Conservation (phyloP, 2,888 invertebrate species). For the Drosophila pseudotakahashii region DNA sequence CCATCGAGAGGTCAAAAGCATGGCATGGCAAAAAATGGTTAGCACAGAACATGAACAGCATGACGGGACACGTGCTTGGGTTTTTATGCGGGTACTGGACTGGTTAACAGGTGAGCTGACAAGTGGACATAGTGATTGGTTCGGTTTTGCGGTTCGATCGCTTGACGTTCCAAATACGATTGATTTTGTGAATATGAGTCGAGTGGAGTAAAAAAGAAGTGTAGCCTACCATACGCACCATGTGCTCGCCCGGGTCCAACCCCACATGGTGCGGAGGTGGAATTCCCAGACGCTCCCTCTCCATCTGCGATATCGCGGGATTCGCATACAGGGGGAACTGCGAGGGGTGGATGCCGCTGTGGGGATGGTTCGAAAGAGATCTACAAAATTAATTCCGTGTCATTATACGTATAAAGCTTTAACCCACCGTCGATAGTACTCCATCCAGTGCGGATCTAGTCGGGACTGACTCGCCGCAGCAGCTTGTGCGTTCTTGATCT, state of each 20-base stretch:
- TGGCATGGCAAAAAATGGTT: constrained; percentile 48
- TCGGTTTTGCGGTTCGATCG: constrained; percentile 41
- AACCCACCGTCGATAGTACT: constrained; percentile 89
- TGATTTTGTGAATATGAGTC: constrained; percentile 82
- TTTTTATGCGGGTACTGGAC: constrained; percentile 39
- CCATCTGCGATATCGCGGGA: constrained; percentile 92
- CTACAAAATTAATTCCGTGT: not conserved
- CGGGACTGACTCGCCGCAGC: constrained; percentile 87
- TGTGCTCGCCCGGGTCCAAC: constrained; percentile 93
- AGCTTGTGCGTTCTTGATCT: constrained; percentile 89
- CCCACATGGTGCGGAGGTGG: constrained; percentile 87
- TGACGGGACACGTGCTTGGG: constrained; percentile 30
- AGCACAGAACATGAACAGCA: constrained; percentile 44
- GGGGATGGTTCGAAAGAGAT: constrained; percentile 1
- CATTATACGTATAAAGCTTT: not conserved
- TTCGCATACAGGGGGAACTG: constrained; percentile 89
- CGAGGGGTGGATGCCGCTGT: constrained; percentile 87
- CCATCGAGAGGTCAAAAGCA: constrained; percentile 25
- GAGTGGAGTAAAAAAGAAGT: constrained; percentile 51
- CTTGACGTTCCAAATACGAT: constrained; percentile 84
- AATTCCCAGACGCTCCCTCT: constrained; percentile 94
- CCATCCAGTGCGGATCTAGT: constrained; percentile 93
- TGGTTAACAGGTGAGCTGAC: constrained; percentile 46
- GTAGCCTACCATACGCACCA: constrained; percentile 86
- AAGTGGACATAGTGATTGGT: constrained; percentile 50